Conservation (phyloP, 2,888 invertebrate genomes). For the Rapana venosa region DNA sequence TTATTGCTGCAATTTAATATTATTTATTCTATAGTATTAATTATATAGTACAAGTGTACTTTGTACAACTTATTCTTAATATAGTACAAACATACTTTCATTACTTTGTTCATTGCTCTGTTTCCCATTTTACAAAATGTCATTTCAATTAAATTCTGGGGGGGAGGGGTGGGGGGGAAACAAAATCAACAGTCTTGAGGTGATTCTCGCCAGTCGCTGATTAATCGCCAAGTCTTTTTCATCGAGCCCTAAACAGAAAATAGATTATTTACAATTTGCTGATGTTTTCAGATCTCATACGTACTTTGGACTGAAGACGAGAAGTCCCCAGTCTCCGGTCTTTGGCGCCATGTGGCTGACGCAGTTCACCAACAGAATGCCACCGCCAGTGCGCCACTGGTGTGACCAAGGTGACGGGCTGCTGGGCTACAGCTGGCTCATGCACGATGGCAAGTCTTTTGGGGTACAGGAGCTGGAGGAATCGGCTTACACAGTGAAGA, state of each 20-base stretch:
- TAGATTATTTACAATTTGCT: neutral
- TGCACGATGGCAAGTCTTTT: constrained; percentile 94
- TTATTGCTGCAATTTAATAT: no score
- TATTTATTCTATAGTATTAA: no score
- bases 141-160: no score
- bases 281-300: constrained; percentile 79
- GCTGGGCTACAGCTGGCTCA: constrained; percentile 89
- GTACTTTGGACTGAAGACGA: constrained; percentile 85
- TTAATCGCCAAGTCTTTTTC: neutral
- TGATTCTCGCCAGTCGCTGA: neutral
- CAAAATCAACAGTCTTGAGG: no score
- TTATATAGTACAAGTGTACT: no score
- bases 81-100: no score
- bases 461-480: constrained; percentile 94
- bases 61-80: no score
- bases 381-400: constrained; percentile 85
- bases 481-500: constrained; percentile 86
- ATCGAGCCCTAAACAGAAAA: no score
- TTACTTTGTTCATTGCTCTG: no score
- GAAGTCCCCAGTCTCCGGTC: constrained; percentile 92
- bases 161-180: no score
- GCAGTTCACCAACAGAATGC: constrained; percentile 81
- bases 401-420: constrained; percentile 83
- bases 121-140: no score
- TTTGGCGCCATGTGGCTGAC: constrained; percentile 98